Evolutionary conservation across 2,797 vertebrate species (phyloP).

Genomic region (Novumbra hubbsi): DNA sequence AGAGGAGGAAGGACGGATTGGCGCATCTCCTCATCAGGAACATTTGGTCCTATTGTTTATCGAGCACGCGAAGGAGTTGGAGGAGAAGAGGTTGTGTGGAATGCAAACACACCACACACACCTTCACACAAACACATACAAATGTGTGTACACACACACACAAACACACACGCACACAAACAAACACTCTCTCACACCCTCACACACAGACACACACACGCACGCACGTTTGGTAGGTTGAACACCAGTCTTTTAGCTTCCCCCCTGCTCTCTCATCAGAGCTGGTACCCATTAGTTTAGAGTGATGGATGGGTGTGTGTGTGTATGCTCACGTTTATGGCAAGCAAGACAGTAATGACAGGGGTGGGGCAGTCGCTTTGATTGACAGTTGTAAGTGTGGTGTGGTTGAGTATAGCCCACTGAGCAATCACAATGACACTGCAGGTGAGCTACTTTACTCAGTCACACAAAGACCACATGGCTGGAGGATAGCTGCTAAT

Average conservation of each 20-base stretch:
- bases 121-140: too few species aligned
- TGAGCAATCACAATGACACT: conserved; percentile 16
- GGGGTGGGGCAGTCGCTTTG: conserved; percentile 33
- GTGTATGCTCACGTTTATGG: not conserved
- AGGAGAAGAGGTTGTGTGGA: not conserved
- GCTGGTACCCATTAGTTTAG: conserved; percentile 51
- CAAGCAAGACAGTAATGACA: conserved; percentile 40
- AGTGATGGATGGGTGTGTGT: conserved; percentile 21
- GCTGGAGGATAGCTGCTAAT: not conserved
- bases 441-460: conserved; percentile 27
- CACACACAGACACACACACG: conserved; percentile 36
- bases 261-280: conserved; percentile 54
- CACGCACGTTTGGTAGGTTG: conserved; percentile 61
- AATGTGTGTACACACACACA: not conserved
- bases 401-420: conserved; percentile 33
- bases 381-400: conserved; percentile 51
- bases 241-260: conserved; percentile 53
- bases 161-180: conserved; percentile 33
- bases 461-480: conserved; percentile 11
- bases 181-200: not conserved
- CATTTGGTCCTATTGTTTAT: conserved; percentile 64
- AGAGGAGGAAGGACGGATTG: conserved; percentile 26
- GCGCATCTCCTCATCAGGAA: conserved; percentile 63
- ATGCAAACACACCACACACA: too few species aligned
- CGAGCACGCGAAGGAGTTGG: not conserved